Base-by-base conservation (phyloP, 2,113 vertebrate species). In the Leptodactylus fuscus region DNA sequence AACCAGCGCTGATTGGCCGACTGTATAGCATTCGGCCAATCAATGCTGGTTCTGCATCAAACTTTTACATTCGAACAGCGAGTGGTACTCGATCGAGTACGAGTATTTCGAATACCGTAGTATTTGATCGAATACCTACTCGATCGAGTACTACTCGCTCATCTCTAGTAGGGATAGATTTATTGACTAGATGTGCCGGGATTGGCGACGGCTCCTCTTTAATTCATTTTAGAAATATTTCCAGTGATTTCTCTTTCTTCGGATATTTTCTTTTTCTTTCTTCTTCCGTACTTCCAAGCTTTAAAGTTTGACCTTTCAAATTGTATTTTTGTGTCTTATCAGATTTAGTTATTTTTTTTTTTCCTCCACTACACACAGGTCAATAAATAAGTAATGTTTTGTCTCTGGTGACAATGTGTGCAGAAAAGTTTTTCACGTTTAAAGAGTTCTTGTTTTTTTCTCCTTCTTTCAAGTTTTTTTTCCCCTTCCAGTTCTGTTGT, bases 321-420 rank as follows among this genome's bases (percentile, higher is more conserved):
- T 69, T 69, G 65, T 69, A 9, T 36, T 69, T 34, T 32, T 65
- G 3, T 27, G 60, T 65, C 60, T 65, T 65, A 32, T 69, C 65
- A 3, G 32, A 16, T 69, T 36, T 69, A 20, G 65, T 69, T 69
- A 69, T 69, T 36, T 69, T 69, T 22, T 27, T 12, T 67, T 27
- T 15, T 62, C 12, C 27, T 67, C 58, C n/a, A 10, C 55, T 29
- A 32, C 60, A 22, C 65, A 69, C 36, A 69, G 65, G 65, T 69
- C 65, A 69, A 22, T 69, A 69, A 69, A 69, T 69, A 69, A 69
- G 32, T 36, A 69, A 69, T 69, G 65, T 22, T 20, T 69, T 20
- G 65, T 69, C 65, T 69, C 65, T 32, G 32, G 65, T 69, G 65
- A 69, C 32, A 22, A 20, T 36, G 27, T 20, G 65, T 22, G 65